phyloP scores from a whole-genome alignment of 2,797 vertebrate species.

The Peromyscus nudipes region DNA sequence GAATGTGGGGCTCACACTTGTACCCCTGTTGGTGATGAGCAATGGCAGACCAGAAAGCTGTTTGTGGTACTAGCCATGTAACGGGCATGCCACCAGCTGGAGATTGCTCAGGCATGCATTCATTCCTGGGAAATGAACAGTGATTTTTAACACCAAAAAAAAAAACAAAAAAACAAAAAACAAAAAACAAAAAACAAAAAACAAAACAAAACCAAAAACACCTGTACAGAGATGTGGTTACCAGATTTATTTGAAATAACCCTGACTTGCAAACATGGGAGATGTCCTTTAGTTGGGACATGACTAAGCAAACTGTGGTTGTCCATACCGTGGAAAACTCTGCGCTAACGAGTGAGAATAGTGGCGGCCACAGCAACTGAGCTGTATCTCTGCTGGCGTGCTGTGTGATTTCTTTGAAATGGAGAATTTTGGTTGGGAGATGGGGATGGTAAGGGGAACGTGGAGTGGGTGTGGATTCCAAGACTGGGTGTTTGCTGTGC shows the following conservation, averaged over 20 bases:
- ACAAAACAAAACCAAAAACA: too few species aligned
- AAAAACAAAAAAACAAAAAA: too few species aligned
- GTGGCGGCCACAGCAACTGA: not conserved
- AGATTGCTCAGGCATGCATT: not conserved
- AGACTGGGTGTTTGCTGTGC: not conserved
- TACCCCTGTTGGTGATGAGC: not conserved
- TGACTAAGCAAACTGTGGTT: not conserved
- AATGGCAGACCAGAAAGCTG: not conserved
- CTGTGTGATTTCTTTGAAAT: not conserved
- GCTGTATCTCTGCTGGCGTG: not conserved
- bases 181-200: too few species aligned
- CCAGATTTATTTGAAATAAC: not conserved
- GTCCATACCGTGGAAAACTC: not conserved
- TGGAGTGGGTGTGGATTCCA: not conserved
- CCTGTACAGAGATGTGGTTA: not conserved
- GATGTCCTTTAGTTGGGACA: not conserved
- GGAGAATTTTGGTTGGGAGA: not conserved
- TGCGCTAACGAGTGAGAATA: not conserved
- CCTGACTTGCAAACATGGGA: not conserved
- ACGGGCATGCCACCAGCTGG: not conserved
- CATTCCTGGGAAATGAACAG: not conserved
- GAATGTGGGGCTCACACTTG: fast-evolving
- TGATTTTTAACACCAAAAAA: not conserved
- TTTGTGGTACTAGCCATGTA: not conserved
- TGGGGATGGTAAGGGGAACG: fast-evolving